These are phyloP conservation scores for Labroides dimidiatus DNA, from an alignment of 2,797 vertebrate genomes.

Conservation along the genomic window DNA sequence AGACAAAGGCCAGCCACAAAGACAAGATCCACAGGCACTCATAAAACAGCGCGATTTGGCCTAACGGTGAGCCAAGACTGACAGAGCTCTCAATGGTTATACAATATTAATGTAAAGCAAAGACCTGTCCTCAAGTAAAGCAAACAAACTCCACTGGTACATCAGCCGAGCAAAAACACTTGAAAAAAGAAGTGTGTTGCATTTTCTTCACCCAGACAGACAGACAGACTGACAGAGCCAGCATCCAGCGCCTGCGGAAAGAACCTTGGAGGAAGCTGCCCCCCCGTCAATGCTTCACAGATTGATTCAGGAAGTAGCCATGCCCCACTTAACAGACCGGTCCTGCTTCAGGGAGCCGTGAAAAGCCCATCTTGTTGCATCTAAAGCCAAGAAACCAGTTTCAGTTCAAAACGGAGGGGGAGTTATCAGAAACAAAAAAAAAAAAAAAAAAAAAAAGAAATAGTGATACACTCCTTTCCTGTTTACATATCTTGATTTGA, in stretches of 20 bases:
- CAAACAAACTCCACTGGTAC: not conserved
- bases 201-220: not conserved
- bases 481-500: too few species aligned
- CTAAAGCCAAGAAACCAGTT: not conserved
- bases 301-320: conserved; percentile 18
- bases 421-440: too few species aligned
- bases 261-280: not conserved
- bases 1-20: not conserved
- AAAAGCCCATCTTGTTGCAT: not conserved
- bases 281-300: conserved; percentile 2
- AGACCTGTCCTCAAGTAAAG: not conserved
- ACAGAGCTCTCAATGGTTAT: not conserved
- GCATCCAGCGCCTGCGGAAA: not conserved
- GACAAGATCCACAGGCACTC: not conserved
- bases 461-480: too few species aligned
- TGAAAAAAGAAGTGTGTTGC: not conserved
- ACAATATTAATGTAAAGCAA: not conserved
- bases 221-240: too few species aligned
- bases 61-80: not conserved
- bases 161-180: not conserved
- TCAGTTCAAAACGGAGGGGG: not conserved
- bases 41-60: not conserved
- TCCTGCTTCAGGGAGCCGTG: conserved; percentile 20
- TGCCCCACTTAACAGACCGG: conserved; percentile 13
- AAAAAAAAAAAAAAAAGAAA: too few species aligned